Evolutionary conservation across 2,797 vertebrate genomes (phyloP).

Genomic region (Trachops cirrhosus): DNA sequence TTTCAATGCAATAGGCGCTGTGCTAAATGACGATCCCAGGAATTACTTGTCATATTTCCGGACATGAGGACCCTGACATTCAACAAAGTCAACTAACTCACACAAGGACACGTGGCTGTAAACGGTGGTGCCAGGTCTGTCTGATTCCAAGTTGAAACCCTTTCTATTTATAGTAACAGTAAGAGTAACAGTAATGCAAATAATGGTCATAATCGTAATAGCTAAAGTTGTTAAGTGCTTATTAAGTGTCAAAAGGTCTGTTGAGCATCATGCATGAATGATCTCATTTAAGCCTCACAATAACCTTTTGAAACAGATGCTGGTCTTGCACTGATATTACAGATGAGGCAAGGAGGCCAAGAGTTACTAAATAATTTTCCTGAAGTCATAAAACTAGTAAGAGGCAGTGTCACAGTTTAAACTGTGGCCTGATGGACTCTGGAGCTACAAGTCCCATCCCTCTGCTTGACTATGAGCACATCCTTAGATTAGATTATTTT

Average conservation of each 20-base stretch:
- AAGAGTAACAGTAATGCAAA: background rate
- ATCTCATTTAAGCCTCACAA: background rate
- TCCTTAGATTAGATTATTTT: background rate
- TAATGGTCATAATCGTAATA: background rate
- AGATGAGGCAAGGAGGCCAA: background rate
- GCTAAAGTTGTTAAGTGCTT: background rate
- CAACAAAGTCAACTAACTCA: background rate
- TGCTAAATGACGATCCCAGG: background rate
- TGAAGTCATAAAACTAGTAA: background rate
- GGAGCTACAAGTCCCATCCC: background rate
- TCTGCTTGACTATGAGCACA: background rate
- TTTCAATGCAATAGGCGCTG: background rate
- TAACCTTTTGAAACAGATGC: conserved; percentile 12
- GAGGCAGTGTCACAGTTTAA: background rate
- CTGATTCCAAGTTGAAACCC: background rate
- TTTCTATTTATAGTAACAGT: background rate
- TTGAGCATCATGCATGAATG: background rate
- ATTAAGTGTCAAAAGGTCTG: background rate
- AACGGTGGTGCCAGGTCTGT: background rate
- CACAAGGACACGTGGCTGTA: background rate
- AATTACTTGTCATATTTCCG: background rate
- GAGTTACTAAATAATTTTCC: background rate
- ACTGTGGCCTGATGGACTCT: background rate
- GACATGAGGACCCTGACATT: background rate
- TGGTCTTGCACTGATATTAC: background rate